Evolutionary conservation across 2,888 invertebrate genomes (phyloP).

Genomic region (Emmelina monodactyla): DNA sequence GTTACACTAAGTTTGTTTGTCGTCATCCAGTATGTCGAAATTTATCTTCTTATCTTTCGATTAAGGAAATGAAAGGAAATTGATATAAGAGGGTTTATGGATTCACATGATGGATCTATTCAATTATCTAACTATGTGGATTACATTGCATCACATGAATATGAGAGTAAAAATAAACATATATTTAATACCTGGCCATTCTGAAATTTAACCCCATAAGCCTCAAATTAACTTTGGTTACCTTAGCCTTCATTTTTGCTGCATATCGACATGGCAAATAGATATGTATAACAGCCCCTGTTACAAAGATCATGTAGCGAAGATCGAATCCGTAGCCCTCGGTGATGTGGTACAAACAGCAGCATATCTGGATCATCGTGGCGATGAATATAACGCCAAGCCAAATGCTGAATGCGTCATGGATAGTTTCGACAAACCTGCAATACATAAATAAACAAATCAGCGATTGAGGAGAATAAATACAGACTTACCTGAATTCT

Average conservation of each 20-base stretch:
- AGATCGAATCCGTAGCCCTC: slow-evolving; percentile 35
- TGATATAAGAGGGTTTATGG: too few relatives aligned
- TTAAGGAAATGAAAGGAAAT: too few relatives aligned
- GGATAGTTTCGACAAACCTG: slow-evolving; percentile 32
- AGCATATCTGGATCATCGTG: slow-evolving; percentile 39
- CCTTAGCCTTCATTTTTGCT: slow-evolving; percentile 30
- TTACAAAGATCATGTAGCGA: slow-evolving; percentile 29
- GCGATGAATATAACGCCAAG: slow-evolving; percentile 30
- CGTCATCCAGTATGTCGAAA: background rate
- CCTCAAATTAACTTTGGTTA: too few relatives aligned
- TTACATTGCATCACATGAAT: too few relatives aligned
- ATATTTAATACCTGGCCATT: background rate
- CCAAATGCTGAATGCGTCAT: slow-evolving; percentile 38
- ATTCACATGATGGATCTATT: too few relatives aligned
- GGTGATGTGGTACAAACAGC: slow-evolving; percentile 32
- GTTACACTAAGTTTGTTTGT: background rate
- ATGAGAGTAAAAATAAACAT: background rate
- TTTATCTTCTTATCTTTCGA: too few relatives aligned
- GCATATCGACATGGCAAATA: slow-evolving; percentile 38
- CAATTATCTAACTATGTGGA: too few relatives aligned
- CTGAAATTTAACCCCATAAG: too few relatives aligned
- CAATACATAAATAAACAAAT: slow-evolving; percentile 9
- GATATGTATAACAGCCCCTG: slow-evolving; percentile 28
- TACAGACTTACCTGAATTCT: too few relatives aligned
- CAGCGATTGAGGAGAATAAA: background rate